Evolutionary conservation across 2,888 invertebrate species (phyloP).

Genomic region (Dynastes maya): DNA sequence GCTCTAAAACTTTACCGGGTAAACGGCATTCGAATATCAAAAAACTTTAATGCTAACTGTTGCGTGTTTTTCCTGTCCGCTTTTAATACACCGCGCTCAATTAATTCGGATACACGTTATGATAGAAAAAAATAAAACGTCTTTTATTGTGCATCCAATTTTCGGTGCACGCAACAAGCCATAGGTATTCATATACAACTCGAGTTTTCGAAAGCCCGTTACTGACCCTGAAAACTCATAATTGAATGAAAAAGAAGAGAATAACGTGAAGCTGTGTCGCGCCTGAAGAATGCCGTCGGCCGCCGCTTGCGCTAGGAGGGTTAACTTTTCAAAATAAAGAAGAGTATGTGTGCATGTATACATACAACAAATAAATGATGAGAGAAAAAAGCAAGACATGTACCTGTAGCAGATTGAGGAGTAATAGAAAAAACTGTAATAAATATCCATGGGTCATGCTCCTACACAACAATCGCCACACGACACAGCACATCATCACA

Average conservation of each 20-base stretch:
- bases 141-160: slow-evolving; percentile 31
- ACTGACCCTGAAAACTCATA: slow-evolving; percentile 47
- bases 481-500: slow-evolving; percentile 72
- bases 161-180: slow-evolving; percentile 34
- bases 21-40: slow-evolving; percentile 29
- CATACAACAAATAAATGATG: slow-evolving; percentile 13
- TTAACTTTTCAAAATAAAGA: slow-evolving; percentile 44
- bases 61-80: slow-evolving; percentile 37
- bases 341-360: background rate
- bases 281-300: slow-evolving; percentile 47
- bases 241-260: slow-evolving; percentile 47
- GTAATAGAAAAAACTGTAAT: slow-evolving; percentile 70
- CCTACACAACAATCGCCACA: slow-evolving; percentile 72
- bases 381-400: slow-evolving; percentile 27
- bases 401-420: slow-evolving; percentile 71
- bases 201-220: slow-evolving; percentile 42
- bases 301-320: slow-evolving; percentile 41
- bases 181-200: slow-evolving; percentile 22
- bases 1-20: slow-evolving; percentile 12
- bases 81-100: slow-evolving; percentile 37
- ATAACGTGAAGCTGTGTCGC: slow-evolving; percentile 44
- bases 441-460: slow-evolving; percentile 73
- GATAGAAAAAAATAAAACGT: slow-evolving; percentile 29
- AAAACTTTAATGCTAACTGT: slow-evolving; percentile 33
- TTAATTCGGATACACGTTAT: slow-evolving; percentile 40